Evolutionary conservation across 35 echinoderm and acorn worm genomes (phyloP), one percentile per base, ranked within the genome.

Genomic region (Acanthaster planci): DNA sequence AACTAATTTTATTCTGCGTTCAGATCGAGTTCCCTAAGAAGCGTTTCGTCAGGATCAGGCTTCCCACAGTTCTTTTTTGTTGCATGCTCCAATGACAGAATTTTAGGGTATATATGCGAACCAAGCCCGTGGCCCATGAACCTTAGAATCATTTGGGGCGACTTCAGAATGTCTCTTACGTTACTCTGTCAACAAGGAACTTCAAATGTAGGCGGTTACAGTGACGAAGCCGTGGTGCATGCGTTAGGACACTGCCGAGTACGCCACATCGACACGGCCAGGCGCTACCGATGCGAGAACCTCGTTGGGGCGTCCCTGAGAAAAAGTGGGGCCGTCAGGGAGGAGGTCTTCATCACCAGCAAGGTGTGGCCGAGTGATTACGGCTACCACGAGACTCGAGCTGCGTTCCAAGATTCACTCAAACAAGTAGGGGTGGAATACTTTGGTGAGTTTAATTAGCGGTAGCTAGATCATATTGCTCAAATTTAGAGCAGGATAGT

Each of bases 191-290:
- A n/a, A n/a, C 4, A 47, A 87, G 85, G 85, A 42, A 87, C 47
- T 53, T 78, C 85, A 77, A 40, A 22, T 42, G 1, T 54, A 0
- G 85, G 85, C n/a, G 85, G 85, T 12, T 87, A 87, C 47, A 55
- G 67, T n/a, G 18, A 87, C 53, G 67, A 76, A 12, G 85, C 85
- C 4, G 38, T 87, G 64, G 85, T 87, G 21, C 76, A 76, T 14
- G 85, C 85, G 1, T 51, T 87, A 17, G 78, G 78, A 87, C 37
- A 87, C 39, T 87, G 85, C 52, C 29, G 50, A 26, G 26, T 53
- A 22, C 31, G 72, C 55, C 85, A 87, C 67, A 56, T 87, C 40
- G 85, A 87, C 76, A 87, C 85, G 26, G 85, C 85, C 19, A 78
- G 75, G 21, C 7, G 8, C 10, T 87, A 87, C 85, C 22, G 54